Conservation (phyloP, 2,888 invertebrate species). For the Pterobdella sp. region DNA sequence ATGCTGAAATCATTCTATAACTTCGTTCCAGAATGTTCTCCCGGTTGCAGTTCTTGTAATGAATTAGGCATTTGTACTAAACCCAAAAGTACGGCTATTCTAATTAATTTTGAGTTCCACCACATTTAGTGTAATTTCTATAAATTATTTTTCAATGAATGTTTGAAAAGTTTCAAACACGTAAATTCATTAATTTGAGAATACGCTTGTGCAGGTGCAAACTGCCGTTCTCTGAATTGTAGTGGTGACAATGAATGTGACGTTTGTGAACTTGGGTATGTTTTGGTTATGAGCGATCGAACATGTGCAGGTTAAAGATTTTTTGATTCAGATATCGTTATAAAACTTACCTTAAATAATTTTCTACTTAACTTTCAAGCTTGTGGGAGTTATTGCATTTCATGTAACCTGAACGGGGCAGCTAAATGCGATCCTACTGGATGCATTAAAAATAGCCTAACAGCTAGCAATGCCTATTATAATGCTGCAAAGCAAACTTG, state of each 20-base stretch:
- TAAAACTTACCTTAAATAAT: no score
- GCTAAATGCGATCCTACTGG: conserved; percentile 24
- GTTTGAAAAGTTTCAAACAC: neutral
- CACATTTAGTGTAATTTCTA: no score
- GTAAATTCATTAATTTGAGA: neutral
- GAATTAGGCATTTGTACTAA: neutral
- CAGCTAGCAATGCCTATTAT: conserved; percentile 9
- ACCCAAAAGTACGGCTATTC: no score
- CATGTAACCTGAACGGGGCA: conserved; percentile 30
- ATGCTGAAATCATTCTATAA: no score
- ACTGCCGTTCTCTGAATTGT: neutral
- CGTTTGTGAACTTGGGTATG: conserved; percentile 18
- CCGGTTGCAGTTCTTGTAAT: conserved; percentile 10
- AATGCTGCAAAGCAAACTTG: conserved; percentile 9
- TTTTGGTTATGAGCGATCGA: neutral
- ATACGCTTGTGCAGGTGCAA: neutral
- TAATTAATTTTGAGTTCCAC: no score
- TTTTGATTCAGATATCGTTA: neutral
- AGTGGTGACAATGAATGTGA: conserved; percentile 16
- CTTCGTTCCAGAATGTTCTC: neutral
- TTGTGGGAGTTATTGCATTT: conserved; percentile 21
- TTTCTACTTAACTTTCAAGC: conserved; percentile 23
- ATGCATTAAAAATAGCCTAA: neutral
- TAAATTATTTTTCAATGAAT: no score
- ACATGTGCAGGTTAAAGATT: conserved; percentile 10